Base-by-base conservation (phyloP, 2,113 vertebrate species). In the Centropristis striata region DNA sequence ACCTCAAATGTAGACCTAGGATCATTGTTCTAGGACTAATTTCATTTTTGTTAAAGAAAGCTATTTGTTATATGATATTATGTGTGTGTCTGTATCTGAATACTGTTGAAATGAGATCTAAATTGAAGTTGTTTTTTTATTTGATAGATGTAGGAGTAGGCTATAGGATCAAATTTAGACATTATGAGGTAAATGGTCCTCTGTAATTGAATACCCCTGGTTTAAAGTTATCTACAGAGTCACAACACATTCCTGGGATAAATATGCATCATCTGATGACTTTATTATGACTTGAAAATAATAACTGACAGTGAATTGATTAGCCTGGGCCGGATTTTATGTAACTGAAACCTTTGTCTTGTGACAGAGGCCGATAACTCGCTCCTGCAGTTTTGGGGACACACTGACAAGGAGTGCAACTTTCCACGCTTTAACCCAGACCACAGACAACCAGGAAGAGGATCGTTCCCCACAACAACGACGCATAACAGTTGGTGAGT, bases 321-420 rank as follows among this genome's bases (percentile, higher is more conserved):
- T 67, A 64, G 37, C 59, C 18, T n/a, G n/a, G 14, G 46, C 46
- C 63, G 32, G 2, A 53, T 83, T 67, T 80, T 63, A 54, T 53
- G 18, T 68, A 63, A 32, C 71, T 58, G 55, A 63, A 81, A 75
- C 23, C 8, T 84, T 53, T 76, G 16, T 71, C 74, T n/a, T 15
- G 7, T 73, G 65, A 60, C 86, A 93, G 92, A 93, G 90, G 73
- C 64, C 42, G 46, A 83, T 88, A 51, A 75, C 44, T 59, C 91
- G 88, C 60, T 94, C 92, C 14, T 90, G 85, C 65, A 79, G 89
- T 80, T 55, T 81, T 55, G 86, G 75, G 10, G 89, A 86, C 57
- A 67, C 75, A 1, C 71, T 81, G 59, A 68, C 59, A 18, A 86
- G 78, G 44, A 92, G 90, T 58, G 55, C 83, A 61, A 88, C 83